phyloP scores from a whole-genome alignment of 2,888 invertebrate genomes.

The Volucella zonaria region DNA sequence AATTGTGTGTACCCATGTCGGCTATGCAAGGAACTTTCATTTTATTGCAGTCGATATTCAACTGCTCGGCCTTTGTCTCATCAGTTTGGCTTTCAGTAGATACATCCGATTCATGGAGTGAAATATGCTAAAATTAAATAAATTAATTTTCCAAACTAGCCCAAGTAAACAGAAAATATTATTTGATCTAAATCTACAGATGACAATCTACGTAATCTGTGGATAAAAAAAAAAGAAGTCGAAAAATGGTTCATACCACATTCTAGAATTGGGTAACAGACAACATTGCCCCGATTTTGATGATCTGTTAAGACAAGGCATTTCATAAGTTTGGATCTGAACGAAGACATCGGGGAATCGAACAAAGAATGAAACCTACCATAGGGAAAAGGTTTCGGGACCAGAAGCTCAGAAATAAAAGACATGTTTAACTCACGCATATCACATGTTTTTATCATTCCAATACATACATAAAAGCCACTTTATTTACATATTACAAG shows the following conservation, averaged over 20 bases:
- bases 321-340: too few relatives aligned
- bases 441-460: too few relatives aligned
- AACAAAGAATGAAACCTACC: too few relatives aligned
- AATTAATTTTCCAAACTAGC: not conserved
- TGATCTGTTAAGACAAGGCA: too few relatives aligned
- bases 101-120: conserved; percentile 82
- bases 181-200: not conserved
- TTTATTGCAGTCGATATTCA: conserved; percentile 83
- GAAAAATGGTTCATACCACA: not conserved
- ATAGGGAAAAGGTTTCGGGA: too few relatives aligned
- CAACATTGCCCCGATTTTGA: not conserved
- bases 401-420: too few relatives aligned
- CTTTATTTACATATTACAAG: too few relatives aligned
- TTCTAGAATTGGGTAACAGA: not conserved
- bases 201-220: not conserved
- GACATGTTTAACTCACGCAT: too few relatives aligned
- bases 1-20: conserved; percentile 85
- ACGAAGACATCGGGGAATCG: too few relatives aligned
- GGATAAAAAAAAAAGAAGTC: not conserved
- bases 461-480: too few relatives aligned
- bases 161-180: not conserved
- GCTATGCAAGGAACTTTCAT: conserved; percentile 88
- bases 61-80: conserved; percentile 91
- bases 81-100: conserved; percentile 88
- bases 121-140: conserved; percentile 78